A percentile compares a stretch with the other conserved stretches of the same genome.
Conservation (phyloP, 2,113 vertebrate species). For the Peromyscus maniculatus region DNA sequence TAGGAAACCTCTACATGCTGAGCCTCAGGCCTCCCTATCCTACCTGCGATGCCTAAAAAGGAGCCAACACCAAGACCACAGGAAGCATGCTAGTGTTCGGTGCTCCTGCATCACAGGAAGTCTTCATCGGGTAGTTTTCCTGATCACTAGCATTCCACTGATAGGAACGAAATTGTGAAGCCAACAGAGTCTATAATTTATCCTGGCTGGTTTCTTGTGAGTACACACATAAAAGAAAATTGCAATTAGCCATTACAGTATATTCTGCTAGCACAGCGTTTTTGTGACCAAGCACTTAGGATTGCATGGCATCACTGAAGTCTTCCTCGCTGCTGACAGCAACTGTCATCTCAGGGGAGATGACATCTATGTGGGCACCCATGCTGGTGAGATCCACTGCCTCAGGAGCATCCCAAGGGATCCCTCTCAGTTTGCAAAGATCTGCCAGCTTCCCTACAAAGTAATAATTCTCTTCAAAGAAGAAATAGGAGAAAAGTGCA, state of each 20-base stretch:
- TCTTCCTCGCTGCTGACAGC: background rate
- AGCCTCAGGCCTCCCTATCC: background rate
- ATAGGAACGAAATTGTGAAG: constrained; percentile 24
- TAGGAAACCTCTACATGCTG: background rate
- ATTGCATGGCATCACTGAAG: background rate
- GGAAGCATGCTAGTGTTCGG: background rate
- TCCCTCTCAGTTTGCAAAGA: constrained; percentile 23
- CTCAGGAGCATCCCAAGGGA: background rate
- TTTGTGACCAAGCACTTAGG: background rate
- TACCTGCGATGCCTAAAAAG: background rate
- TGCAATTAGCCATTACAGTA: constrained; percentile 21
- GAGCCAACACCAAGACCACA: background rate
- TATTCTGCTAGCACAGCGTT: background rate
- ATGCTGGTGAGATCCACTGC: background rate
- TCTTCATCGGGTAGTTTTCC: background rate
- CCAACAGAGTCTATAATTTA: constrained; percentile 26
- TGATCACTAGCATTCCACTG: background rate
- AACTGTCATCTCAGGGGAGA: background rate
- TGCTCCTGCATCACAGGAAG: background rate
- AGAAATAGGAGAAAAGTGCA: background rate
- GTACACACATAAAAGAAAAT: background rate
- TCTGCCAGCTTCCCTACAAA: background rate
- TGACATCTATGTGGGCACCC: background rate
- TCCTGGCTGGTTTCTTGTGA: background rate
- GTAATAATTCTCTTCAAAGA: background rate